Base-by-base conservation (phyloP, 92 coral and sea anemone species). In the Chrysogorgia sp. region DNA sequence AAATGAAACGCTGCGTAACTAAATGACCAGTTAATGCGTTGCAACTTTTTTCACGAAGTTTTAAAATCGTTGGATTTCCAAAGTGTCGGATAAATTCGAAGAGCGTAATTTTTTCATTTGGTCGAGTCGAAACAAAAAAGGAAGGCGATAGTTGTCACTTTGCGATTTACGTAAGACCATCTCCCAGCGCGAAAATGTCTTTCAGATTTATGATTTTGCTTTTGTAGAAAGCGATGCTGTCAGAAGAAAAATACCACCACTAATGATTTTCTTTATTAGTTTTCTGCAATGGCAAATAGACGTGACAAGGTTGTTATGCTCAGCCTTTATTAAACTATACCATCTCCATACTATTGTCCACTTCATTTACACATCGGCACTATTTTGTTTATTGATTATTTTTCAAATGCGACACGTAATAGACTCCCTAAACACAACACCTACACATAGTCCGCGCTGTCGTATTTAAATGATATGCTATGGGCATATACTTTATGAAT, bases 221-320 rank as follows among this genome's bases (percentile, higher is more conserved):
- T 71, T 72, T 72, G 79, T 72, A 52, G 33, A 55, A 72, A 72
- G 59, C 63, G 59, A 23, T 30, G 79, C 53, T 72, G 79, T 72
- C 79, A 72, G 65, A 71, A 24, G 53, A 33, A 56, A 72, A 72
- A 72, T 72, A 72, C 79, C 79, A 72, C 79, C 79, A 72, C 79
- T 72, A 72, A 72, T 53, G 79, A 72, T 72, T 72, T 72, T 53
- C 65, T 72, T 72, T 72, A 72, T 72, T 72, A 72, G 79, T 72
- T 72, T 72, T 57, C 59, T 34, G 77, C 32, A 65, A 72, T 41
- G 59, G 79, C 64, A 72, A 72, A 72, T 59, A 72, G 23, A 53
- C 10, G 34, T 72, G 79, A 72, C 79, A 72, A 72, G 64, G 79
- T 35, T 72, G 79, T 53, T 72, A 72, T 55, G 79, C 34, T 56